Evolutionary conservation across 1,140 invertebrate genomes (phyloP), one percentile per base, ranked within the genome.

Genomic region (Philopotamus ludificatus): DNA sequence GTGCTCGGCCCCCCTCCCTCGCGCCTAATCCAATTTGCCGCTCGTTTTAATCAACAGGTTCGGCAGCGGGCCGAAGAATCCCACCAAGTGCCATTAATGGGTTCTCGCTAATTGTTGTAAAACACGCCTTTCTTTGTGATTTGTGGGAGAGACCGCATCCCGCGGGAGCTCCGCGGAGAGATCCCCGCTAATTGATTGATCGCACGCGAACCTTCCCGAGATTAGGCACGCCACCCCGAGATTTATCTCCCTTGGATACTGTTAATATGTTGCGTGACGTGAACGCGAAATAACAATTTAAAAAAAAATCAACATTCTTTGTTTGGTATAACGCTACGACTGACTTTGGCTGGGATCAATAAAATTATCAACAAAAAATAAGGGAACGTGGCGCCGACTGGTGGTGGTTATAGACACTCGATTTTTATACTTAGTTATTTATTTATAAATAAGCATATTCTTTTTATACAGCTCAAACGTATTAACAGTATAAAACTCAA

Each of bases 41-140:
- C 42, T 47, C 53, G 53, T 53, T 65, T 57, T 65, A 65, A 65
- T 65, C 63, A 58, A 65, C 63, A 65, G 63, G 63, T 65, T 42
- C 28, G 10, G 28, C 16, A 23, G 16, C 20, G 26, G 16, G 12
- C 28, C 28, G 28, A 12, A 34, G 12, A 34, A 34, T 34, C 28
- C 28, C 28, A 34, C 28, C 4, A 34, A 34, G 4, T 7, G 12
- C 28, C 28, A 34, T 34, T 53, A 53, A 53, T 53, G 50, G 28
- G 50, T 53, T 53, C 28, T 53, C 50, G 50, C 50, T 53, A 53
- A 53, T 53, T 53, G 28, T 50, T 34, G 28, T 12, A 34, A 34
- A 34, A 34, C 28, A 34, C 28, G 28, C 28, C 28, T 7, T 7
- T 34, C 50, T 26, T 16, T 53, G 50, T 34, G 28, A 34, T 34